Base-by-base conservation (phyloP, 2,797 vertebrate species). In the Tinamus major region DNA sequence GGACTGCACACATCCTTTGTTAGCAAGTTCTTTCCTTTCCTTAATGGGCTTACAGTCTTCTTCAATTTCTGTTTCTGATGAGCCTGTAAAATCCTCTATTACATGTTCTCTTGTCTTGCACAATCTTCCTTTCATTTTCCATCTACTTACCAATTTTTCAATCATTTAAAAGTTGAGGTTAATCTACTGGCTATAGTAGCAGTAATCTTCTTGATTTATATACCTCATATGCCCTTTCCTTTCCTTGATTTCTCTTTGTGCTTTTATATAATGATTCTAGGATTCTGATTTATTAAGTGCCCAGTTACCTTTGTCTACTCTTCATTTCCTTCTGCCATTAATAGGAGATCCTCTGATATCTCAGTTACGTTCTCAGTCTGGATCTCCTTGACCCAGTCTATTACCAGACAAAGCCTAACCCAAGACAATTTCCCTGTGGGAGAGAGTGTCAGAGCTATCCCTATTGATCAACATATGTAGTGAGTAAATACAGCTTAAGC, bases 61-160 rank as follows among this genome's bases (percentile, higher is more conserved):
- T 85, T 10, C 29, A 71, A 62, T 91, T 70, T 56, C 72, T 89
- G 72, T 68, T 85, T 81, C 88, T 92, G 74, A 93, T 86, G 61
- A 92, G n/a, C n/a, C 84, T 79, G 62, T 74, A 70, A 95, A 96
- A 85, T 89, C 49, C 67, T 41, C 75, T 49, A 55, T 82, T 92
- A 59, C 31, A 55, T 85, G 14, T 39, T 48, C 51, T 95, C 92
- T 91, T 96, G 63, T 91, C 61, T 92, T 89, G 41, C 26, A 62
- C 33, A 89, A 94, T 92, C 44, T 92, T 83, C 88, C 29, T 82
- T 94, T 94, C 49, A 69, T 91, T 77, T 76, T 91, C 84, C 91
- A 37, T 75, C 89, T 59, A 53, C 48, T 56, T 93, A 82, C 6
- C 42, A 92, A 83, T 79, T 87, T 96, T 95, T 90, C 94, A 94